These are phyloP conservation scores for Notoglanidium macrostoma DNA, from an alignment of 2,797 vertebrate genomes.

Conservation along the genomic window DNA sequence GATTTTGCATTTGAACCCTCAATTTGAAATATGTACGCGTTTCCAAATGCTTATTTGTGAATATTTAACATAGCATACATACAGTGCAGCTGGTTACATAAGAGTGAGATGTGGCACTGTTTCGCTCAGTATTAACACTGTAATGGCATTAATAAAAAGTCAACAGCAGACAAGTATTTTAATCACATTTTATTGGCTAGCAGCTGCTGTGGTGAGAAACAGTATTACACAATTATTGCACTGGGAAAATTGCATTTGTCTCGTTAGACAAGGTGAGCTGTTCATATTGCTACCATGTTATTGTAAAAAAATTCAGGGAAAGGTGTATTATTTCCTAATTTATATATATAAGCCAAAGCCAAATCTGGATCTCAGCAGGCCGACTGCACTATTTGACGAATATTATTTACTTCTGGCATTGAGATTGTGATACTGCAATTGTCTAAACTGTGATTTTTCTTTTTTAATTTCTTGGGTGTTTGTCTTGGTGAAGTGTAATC, in stretches of 20 bases:
- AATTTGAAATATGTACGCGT: background rate
- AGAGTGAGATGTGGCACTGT: background rate
- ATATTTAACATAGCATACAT: background rate
- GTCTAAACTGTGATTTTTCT: background rate
- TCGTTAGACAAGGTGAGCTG: background rate
- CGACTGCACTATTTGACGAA: background rate
- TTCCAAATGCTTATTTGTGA: background rate
- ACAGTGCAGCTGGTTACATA: background rate
- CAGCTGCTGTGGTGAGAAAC: background rate
- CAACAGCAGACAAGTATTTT: background rate
- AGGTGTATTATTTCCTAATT: background rate
- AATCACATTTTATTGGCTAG: background rate
- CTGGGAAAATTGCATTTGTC: background rate
- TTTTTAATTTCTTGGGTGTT: constrained; percentile 7
- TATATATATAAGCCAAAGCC: background rate
- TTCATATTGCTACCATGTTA: background rate
- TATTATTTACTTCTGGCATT: constrained; percentile 23
- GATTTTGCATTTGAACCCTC: background rate
- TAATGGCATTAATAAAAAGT: background rate
- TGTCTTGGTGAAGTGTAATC: constrained; percentile 79
- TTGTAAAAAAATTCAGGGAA: background rate
- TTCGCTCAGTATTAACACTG: background rate
- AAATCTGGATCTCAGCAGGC: constrained; percentile 25
- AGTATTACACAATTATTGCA: background rate
- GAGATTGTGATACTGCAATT: constrained; percentile 16